Conservation (phyloP, 2,113 vertebrate species). For the Barbus barbus region DNA sequence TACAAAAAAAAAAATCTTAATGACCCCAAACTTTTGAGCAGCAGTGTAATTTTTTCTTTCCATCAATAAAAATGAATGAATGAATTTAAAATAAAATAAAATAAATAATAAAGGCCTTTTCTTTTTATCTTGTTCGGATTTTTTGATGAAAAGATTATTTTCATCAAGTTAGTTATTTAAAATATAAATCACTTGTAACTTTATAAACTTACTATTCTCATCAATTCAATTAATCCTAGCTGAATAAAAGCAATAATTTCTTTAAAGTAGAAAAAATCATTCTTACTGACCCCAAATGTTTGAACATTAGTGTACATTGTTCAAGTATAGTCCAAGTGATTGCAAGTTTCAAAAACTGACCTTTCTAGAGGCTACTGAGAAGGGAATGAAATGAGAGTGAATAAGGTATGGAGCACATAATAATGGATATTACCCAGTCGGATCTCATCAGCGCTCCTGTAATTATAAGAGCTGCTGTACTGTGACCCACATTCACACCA, state of each 20-base stretch:
- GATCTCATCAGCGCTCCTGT: constrained; percentile 26
- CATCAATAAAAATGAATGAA: too few species aligned
- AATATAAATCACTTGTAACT: too few species aligned
- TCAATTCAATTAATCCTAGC: neutral
- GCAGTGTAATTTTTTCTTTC: too few species aligned
- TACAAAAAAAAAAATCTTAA: too few species aligned
- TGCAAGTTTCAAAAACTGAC: neutral
- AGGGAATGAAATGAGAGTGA: neutral
- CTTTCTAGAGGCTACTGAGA: neutral
- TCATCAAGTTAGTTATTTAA: too few species aligned
- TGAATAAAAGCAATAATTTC: neutral
- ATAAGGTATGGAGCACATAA: constrained; percentile 15
- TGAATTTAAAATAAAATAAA: too few species aligned
- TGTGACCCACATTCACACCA: constrained; percentile 55
- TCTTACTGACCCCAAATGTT: neutral
- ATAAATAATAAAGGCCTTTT: too few species aligned
- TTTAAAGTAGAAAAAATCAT: neutral
- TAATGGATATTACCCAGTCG: constrained; percentile 30
- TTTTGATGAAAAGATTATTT: neutral
- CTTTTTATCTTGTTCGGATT: neutral
- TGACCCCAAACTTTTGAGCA: too few species aligned
- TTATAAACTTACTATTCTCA: too few species aligned
- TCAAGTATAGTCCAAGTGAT: neutral
- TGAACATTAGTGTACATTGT: neutral
- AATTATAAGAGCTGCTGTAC: constrained; percentile 53